These are phyloP conservation scores for Ambastaia sidthimunki DNA, from an alignment of 2,797 vertebrate species.

Conservation along the genomic window DNA sequence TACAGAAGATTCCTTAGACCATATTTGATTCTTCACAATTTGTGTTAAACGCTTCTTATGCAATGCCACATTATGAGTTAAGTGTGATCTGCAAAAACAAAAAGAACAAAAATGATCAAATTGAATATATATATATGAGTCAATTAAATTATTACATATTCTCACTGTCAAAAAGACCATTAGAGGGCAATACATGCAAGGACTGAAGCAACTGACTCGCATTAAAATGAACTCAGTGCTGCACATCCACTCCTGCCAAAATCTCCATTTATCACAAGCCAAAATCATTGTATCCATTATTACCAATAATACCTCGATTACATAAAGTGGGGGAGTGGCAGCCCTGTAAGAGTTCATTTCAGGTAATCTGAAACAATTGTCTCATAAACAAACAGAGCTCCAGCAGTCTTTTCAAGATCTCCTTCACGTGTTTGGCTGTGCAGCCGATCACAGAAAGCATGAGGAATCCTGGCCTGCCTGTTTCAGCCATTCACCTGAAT, in stretches of 20 bases:
- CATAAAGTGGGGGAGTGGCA: slow-evolving; percentile 15
- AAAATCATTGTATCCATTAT: slow-evolving; percentile 26
- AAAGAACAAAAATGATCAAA: background rate
- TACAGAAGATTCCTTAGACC: background rate
- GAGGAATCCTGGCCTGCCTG: slow-evolving; percentile 2
- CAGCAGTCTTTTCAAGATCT: background rate
- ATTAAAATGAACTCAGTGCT: background rate
- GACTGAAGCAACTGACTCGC: background rate
- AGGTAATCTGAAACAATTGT: slow-evolving; percentile 34
- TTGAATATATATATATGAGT: background rate
- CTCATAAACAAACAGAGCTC: background rate
- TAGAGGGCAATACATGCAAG: background rate
- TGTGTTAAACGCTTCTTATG: background rate
- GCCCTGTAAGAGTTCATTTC: background rate
- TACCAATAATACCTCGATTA: slow-evolving; percentile 11
- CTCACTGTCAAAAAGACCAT: background rate
- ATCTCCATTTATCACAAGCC: background rate
- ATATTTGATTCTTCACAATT: background rate
- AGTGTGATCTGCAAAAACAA: background rate
- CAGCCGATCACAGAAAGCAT: background rate
- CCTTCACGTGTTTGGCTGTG: background rate
- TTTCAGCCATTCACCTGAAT: background rate
- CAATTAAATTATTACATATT: too few relatives aligned
- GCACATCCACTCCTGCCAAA: slow-evolving; percentile 15
- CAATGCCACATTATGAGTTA: background rate